Conservation (phyloP, 2,888 invertebrate species). For the Meganola albula region DNA sequence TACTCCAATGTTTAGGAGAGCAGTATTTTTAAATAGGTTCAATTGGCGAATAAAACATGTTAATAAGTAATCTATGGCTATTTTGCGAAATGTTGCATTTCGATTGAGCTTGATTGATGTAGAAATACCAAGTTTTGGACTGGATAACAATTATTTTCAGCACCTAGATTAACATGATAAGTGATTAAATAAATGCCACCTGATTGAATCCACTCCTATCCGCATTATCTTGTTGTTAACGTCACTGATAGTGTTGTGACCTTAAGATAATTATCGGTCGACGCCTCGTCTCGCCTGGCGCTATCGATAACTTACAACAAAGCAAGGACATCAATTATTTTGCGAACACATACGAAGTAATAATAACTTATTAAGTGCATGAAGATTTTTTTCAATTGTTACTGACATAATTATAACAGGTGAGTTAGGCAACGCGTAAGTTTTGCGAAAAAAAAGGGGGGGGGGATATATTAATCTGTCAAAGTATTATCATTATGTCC, state of each 20-base stretch:
- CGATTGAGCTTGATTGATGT: too few species aligned
- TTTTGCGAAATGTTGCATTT: too few species aligned
- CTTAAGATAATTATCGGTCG: slow-evolving; percentile 75
- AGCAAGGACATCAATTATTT: slow-evolving; percentile 57
- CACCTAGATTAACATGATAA: too few species aligned
- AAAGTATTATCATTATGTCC: slow-evolving; percentile 26
- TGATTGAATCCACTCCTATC: too few species aligned
- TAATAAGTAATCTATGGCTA: too few species aligned
- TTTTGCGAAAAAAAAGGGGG: too few species aligned
- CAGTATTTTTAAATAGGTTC: too few species aligned
- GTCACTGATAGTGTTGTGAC: slow-evolving; percentile 69
- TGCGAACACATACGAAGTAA: slow-evolving; percentile 26
- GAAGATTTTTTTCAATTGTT: slow-evolving; percentile 17
- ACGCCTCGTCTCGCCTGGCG: slow-evolving; percentile 55
- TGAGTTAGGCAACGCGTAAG: slow-evolving; percentile 18
- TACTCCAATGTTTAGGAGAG: too few species aligned
- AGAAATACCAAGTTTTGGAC: too few species aligned
- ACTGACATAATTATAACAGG: slow-evolving; percentile 9
- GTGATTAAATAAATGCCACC: slow-evolving; percentile 36
- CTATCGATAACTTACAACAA: slow-evolving; percentile 59
- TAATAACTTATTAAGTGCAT: slow-evolving; percentile 13
- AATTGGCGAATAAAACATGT: too few species aligned
- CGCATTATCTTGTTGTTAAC: too few species aligned
- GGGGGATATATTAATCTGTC: slow-evolving; percentile 26
- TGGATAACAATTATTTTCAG: too few species aligned